Percentiles rank a stretch among this genome's conserved stretches.
These are phyloP conservation scores for Epicauta chinensis DNA, from an alignment of 1,140 invertebrate species.

Conservation along the genomic window DNA sequence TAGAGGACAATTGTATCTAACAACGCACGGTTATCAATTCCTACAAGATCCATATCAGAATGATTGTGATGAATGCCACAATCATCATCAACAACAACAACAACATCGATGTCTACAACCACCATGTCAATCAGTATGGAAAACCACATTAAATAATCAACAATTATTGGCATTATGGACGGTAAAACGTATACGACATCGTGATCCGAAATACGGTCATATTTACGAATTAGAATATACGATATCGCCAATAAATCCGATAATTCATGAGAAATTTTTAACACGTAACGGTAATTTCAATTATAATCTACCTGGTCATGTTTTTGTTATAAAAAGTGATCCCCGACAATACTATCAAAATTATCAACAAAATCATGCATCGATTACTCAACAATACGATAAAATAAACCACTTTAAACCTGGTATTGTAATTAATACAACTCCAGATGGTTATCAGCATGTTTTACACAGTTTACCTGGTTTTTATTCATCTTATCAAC, in stretches of 20 bases:
- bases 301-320: slow-evolving; percentile 36
- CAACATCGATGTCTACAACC: slow-evolving; percentile 10
- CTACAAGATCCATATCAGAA: slow-evolving; percentile 50
- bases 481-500: slow-evolving; percentile 8
- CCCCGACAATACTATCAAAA: slow-evolving; percentile 2
- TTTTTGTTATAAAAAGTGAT: slow-evolving; percentile 31
- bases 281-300: slow-evolving; percentile 30
- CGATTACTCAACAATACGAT: neutral
- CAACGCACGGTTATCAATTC: slow-evolving; percentile 46
- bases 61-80: slow-evolving; percentile 42
- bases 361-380: neutral
- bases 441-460: slow-evolving; percentile 28
- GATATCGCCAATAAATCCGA: slow-evolving; percentile 45
- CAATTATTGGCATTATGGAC: slow-evolving; percentile 54
- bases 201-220: slow-evolving; percentile 45
- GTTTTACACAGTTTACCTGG: slow-evolving; percentile 28
- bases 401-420: slow-evolving; percentile 15
- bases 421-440: slow-evolving; percentile 22
- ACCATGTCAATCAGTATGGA: slow-evolving; percentile 22
- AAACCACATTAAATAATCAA: slow-evolving; percentile 34
- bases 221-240: slow-evolving; percentile 59
- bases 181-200: slow-evolving; percentile 55
- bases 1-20: slow-evolving; percentile 50
- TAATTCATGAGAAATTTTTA: slow-evolving; percentile 9
- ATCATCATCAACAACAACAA: slow-evolving; percentile 13